A percentile compares a stretch with the other conserved stretches of the same genome.
Conservation (phyloP, 2,113 vertebrate genomes). For the Cynopterus brachyotis region DNA sequence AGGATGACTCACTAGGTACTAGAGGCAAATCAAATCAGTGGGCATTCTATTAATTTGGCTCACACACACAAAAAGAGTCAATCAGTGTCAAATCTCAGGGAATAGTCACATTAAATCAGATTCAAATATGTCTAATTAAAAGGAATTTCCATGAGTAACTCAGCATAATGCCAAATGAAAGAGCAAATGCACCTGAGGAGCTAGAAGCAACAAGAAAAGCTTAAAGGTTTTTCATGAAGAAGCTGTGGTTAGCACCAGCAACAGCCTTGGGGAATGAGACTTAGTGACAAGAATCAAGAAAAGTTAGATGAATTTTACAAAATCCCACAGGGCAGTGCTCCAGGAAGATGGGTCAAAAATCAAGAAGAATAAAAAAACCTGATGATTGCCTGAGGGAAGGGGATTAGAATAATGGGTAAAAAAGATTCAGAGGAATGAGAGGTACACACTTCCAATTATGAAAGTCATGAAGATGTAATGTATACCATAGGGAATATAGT, state of each 20-base stretch:
- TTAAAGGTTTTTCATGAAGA: neutral
- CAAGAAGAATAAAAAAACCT: neutral
- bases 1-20: neutral
- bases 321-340: neutral
- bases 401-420: neutral
- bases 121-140: constrained; percentile 65
- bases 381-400: neutral
- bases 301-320: neutral
- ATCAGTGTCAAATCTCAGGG: constrained; percentile 25
- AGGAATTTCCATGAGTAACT: constrained; percentile 48
- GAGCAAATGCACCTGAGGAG: neutral
- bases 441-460: neutral
- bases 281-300: neutral
- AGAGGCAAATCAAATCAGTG: neutral
- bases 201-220: neutral
- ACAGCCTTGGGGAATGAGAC: neutral
- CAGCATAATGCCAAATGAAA: constrained; percentile 36
- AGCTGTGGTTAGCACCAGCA: neutral
- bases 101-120: constrained; percentile 49
- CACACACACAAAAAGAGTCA: constrained; percentile 51
- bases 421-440: neutral
- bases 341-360: neutral
- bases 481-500: neutral
- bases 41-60: constrained; percentile 61
- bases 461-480: neutral